Evolutionary conservation across 2,113 vertebrate genomes (phyloP).

Genomic region (Zosterops lateralis): DNA sequence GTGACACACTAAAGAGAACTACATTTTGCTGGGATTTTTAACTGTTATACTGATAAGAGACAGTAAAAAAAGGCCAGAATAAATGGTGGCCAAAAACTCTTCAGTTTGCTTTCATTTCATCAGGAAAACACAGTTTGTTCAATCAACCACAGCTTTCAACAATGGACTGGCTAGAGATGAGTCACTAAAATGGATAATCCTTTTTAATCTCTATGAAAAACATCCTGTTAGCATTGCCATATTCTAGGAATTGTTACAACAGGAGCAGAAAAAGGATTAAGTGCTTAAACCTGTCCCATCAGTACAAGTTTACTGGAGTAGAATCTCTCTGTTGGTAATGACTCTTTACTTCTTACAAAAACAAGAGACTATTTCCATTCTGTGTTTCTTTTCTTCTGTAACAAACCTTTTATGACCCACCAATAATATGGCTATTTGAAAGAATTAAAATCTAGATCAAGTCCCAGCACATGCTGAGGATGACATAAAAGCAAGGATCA

Average conservation of each 20-base stretch:
- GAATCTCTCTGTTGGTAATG: background rate
- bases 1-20: background rate
- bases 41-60: background rate
- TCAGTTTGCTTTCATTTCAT: conserved; percentile 24
- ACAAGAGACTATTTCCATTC: background rate
- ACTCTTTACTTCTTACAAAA: background rate
- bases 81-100: background rate
- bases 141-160: conserved; percentile 16
- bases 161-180: conserved; percentile 41
- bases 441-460: background rate
- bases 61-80: conserved; percentile 12
- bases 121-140: background rate
- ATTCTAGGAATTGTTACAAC: conserved; percentile 58
- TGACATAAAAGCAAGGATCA: background rate
- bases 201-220: conserved; percentile 58
- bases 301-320: conserved; percentile 6
- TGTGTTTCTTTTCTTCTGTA: background rate
- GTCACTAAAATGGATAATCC: conserved; percentile 56
- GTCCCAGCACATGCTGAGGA: background rate
- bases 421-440: background rate
- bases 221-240: conserved; percentile 54
- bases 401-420: background rate
- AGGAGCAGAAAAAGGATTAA: conserved; percentile 44
- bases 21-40: background rate
- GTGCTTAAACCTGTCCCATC: conserved; percentile 32